These are phyloP conservation scores for Aporrectodea caliginosa DNA, from an alignment of 1,140 invertebrate species.

Conservation along the genomic window DNA sequence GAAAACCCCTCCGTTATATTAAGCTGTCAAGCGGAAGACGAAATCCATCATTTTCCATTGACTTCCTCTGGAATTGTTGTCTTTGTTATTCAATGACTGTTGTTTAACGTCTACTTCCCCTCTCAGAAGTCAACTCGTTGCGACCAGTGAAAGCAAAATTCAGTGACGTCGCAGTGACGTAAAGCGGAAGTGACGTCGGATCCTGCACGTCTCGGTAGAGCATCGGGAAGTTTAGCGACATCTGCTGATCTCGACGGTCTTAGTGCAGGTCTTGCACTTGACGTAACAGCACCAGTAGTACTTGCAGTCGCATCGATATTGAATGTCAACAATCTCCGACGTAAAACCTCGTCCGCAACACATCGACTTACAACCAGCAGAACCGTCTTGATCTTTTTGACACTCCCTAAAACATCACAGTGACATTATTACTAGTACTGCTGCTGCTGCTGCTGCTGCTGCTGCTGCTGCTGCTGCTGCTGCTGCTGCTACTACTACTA, in stretches of 20 bases:
- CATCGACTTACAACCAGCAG: conserved; percentile 49
- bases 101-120: too few relatives aligned
- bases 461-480: too few relatives aligned
- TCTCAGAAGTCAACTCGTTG: too few relatives aligned
- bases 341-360: conserved; percentile 54
- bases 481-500: too few relatives aligned
- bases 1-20: too few relatives aligned
- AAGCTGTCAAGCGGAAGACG: too few relatives aligned
- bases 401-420: conserved; percentile 37
- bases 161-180: neutral
- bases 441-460: too few relatives aligned
- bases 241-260: conserved; percentile 37
- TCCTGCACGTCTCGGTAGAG: neutral
- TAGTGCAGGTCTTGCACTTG: conserved; percentile 56
- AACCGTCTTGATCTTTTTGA: conserved; percentile 39
- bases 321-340: conserved; percentile 39
- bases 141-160: too few relatives aligned
- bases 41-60: too few relatives aligned
- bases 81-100: too few relatives aligned
- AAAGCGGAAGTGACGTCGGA: neutral
- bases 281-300: conserved; percentile 60
- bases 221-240: conserved; percentile 20
- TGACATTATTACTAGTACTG: too few relatives aligned
- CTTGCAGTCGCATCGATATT: conserved; percentile 58
- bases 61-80: too few relatives aligned